These are phyloP conservation scores for Hucho hucho DNA, from an alignment of 2,113 vertebrate species.

Conservation along the genomic window DNA sequence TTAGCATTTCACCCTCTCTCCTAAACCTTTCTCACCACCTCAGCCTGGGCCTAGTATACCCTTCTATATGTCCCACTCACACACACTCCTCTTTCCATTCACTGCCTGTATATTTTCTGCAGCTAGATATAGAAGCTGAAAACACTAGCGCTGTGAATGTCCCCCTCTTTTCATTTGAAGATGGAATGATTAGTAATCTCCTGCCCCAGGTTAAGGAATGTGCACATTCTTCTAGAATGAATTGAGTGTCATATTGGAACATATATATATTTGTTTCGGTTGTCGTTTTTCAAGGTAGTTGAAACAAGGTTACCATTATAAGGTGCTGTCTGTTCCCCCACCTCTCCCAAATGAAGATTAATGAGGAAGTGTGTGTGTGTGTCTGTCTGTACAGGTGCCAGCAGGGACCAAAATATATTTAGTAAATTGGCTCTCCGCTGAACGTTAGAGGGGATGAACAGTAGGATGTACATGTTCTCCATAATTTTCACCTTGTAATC, in stretches of 20 bases:
- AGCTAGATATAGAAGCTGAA: neutral
- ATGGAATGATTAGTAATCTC: neutral
- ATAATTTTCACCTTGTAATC: no score
- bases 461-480: neutral
- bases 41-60: no score
- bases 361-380: neutral
- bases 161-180: neutral
- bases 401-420: constrained; percentile 6
- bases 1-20: neutral
- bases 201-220: neutral
- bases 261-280: no score
- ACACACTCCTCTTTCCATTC: neutral
- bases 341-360: neutral
- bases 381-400: neutral
- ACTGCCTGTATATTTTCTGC: constrained; percentile 19
- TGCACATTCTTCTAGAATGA: neutral
- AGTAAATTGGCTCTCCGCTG: neutral
- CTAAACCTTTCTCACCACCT: no score
- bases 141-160: neutral
- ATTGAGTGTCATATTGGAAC: neutral
- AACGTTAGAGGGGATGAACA: neutral
- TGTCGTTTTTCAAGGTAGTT: neutral
- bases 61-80: no score
- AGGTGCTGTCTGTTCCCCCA: neutral
- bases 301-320: neutral